phyloP scores from a whole-genome alignment of 2,797 vertebrate species.

The Sebastes alutus region DNA sequence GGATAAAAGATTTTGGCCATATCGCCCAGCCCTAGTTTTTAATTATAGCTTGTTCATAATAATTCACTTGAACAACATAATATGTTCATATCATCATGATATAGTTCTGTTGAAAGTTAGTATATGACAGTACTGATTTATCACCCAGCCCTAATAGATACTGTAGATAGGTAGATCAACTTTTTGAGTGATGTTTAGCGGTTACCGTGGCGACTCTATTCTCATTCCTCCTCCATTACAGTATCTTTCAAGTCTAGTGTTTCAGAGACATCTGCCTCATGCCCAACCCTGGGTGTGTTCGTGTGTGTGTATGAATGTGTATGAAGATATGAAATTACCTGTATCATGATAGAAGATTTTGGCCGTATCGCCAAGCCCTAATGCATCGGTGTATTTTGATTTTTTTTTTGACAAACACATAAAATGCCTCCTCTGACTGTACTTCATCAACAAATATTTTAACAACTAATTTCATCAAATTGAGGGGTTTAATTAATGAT shows the following conservation, averaged over 20 bases:
- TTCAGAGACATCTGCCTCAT: constrained; percentile 72
- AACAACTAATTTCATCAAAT: background rate
- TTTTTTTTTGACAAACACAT: background rate
- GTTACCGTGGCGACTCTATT: constrained; percentile 32
- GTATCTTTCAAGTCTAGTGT: constrained; percentile 63
- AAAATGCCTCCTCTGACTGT: background rate
- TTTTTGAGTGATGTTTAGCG: constrained; percentile 4
- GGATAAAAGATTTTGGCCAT: too few species aligned
- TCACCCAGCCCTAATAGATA: background rate
- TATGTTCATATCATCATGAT: background rate
- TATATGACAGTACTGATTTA: background rate
- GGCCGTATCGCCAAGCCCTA: too few species aligned
- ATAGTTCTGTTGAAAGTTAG: background rate
- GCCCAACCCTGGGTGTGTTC: constrained; percentile 14
- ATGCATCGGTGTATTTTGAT: background rate
- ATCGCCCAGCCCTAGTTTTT: too few species aligned
- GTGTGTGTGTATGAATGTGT: constrained; percentile 3
- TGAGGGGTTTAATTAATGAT: constrained; percentile 6
- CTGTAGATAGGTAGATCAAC: background rate
- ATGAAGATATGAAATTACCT: background rate
- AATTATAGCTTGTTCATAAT: background rate
- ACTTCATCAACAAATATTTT: background rate
- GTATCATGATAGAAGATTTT: too few species aligned
- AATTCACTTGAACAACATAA: background rate
- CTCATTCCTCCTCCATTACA: constrained; percentile 45